Conservation (phyloP, 2,888 invertebrate species). For the Vandiemenella viatica region DNA sequence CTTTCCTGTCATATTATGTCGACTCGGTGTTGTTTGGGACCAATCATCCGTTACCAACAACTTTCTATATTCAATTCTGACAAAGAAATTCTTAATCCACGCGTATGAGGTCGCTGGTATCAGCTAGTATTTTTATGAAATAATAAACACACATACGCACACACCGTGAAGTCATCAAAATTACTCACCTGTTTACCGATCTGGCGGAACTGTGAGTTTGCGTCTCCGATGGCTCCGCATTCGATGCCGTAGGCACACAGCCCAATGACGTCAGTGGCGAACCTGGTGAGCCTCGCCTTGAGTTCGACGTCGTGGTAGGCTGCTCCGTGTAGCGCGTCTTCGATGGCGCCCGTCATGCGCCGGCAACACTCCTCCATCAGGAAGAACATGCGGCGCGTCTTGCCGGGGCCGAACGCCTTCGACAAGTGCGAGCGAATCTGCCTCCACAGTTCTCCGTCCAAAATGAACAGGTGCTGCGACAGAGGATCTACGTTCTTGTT, state of each 20-base stretch:
- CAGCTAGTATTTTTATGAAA: too few species aligned
- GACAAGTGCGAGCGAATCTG: slow-evolving; percentile 45
- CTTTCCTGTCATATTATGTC: too few species aligned
- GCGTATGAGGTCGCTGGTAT: too few species aligned
- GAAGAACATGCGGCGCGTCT: slow-evolving; percentile 47
- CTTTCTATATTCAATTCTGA: too few species aligned
- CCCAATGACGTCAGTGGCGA: slow-evolving; percentile 32
- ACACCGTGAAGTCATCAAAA: too few species aligned
- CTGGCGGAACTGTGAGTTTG: not conserved
- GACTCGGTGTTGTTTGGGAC: too few species aligned
- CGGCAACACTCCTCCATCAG: slow-evolving; percentile 40
- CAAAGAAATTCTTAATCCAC: too few species aligned
- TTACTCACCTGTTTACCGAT: too few species aligned
- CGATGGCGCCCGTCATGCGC: slow-evolving; percentile 33
- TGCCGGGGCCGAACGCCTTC: slow-evolving; percentile 50
- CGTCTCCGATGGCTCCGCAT: slow-evolving; percentile 15
- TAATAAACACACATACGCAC: too few species aligned
- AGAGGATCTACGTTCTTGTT: not conserved
- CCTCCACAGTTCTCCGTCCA: slow-evolving; percentile 38
- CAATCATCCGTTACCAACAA: too few species aligned
- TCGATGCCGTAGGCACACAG: slow-evolving; percentile 33
- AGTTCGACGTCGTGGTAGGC: slow-evolving; percentile 21
- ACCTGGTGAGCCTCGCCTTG: slow-evolving; percentile 21
- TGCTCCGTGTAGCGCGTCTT: slow-evolving; percentile 23
- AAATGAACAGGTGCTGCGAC: not conserved